Evolutionary conservation across 2,888 invertebrate species (phyloP), one percentile per base, ranked within the genome.

Genomic region (Stenodema calcarata): DNA sequence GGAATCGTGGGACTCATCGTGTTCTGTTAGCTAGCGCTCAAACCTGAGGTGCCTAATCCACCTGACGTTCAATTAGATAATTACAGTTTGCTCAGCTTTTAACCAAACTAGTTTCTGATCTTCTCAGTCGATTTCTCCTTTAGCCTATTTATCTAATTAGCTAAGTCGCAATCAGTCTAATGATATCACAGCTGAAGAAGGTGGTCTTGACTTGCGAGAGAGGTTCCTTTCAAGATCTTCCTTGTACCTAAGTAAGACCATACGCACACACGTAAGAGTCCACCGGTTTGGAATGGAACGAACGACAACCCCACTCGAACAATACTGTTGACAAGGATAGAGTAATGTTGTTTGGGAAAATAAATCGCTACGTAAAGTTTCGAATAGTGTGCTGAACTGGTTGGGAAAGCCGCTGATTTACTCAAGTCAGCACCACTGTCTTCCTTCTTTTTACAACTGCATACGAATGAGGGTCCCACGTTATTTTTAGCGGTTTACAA

Each of bases 31-130:
- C 80, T 82, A 12, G 80, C 69, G 35, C 69, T 82, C 82, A 62
- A 82, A 69, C 82, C 62, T 41, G 82, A 82, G 69, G 69, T 42
- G 62, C 82, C 69, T 82, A 82, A 82, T 82, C 82, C 84, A 73
- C 73, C 73, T 84, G 84, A 84, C 75, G 84, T 84, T 84, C 84
- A 84, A 84, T 84, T 84, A 84, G 84, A 84, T 84, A 84, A 84
- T 84, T 84, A 75, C 84, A 84, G 84, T 84, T 84, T 42, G 73
- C 84, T 73, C 84, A 84, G 84, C 84, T 70, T 84, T 84, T 47
- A 75, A 73, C 42, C 75, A 75, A 75, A 82, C 82, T 82, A 84
- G 84, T 73, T 84, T 47, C 73, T 83, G 83, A 83, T 83, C 83
- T 83, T 6, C 44, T 42, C 44, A 42, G 73, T 42, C 75, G 47